Evolutionary conservation across 2,888 invertebrate genomes (phyloP).

Genomic region (Mythimna vitellina): DNA sequence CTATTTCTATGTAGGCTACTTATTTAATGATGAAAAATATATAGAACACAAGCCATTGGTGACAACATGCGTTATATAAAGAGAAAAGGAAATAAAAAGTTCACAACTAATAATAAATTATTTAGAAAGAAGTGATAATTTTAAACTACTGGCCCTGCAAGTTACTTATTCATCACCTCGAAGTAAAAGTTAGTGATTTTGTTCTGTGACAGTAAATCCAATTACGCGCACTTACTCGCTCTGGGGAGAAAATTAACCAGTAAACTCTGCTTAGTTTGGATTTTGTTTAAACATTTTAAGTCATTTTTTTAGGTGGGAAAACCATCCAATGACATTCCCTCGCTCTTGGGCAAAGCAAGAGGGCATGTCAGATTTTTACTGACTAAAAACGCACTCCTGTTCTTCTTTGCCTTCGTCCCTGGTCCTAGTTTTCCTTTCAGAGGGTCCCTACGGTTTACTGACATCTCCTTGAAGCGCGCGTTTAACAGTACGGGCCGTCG

Average conservation of each 20-base stretch:
- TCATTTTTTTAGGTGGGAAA: too few species aligned
- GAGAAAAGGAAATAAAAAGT: neutral
- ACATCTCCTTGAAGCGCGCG: too few species aligned
- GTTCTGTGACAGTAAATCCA: slow-evolving; percentile 13
- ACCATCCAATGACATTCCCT: too few species aligned
- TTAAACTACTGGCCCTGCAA: too few species aligned
- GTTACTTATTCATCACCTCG: neutral
- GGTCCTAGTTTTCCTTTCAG: too few species aligned
- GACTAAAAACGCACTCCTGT: too few species aligned
- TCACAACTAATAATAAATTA: neutral
- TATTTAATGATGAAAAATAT: neutral
- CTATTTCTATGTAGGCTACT: neutral
- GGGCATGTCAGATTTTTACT: too few species aligned
- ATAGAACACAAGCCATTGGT: too few species aligned
- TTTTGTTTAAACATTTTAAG: neutral
- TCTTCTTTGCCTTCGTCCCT: too few species aligned
- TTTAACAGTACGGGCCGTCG: too few species aligned
- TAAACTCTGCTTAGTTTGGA: neutral
- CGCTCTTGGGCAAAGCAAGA: too few species aligned
- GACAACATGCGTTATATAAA: neutral
- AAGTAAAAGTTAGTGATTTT: slow-evolving; percentile 5
- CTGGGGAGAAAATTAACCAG: neutral
- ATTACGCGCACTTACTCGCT: neutral
- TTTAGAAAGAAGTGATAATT: neutral
- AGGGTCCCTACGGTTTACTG: too few species aligned